Percentiles rank a stretch among this genome's conserved stretches.
Conservation (phyloP, 2,113 vertebrate species). For the Gnathonemus echidnorhynchus region DNA sequence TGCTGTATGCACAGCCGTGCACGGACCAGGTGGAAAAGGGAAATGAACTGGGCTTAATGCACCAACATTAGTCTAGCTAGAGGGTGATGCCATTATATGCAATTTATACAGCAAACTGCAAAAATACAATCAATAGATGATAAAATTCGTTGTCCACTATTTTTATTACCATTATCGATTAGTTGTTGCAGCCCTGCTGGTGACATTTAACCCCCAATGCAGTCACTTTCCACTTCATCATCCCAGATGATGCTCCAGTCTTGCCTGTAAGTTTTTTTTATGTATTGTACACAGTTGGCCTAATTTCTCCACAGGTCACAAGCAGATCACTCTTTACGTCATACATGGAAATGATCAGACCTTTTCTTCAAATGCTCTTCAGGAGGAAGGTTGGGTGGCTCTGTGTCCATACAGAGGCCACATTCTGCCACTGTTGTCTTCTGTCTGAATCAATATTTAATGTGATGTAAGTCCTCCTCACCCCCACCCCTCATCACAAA, state of each 20-base stretch:
- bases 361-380: neutral
- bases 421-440: neutral
- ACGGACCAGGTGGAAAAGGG: neutral
- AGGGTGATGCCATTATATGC: neutral
- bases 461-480: neutral
- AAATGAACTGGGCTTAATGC: neutral
- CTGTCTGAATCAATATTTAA: neutral
- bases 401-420: neutral
- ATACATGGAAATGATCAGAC: neutral
- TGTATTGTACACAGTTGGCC: neutral
- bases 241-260: neutral
- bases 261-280: neutral
- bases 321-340: neutral
- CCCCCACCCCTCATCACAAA: neutral
- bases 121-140: neutral
- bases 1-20: neutral
- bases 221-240: neutral
- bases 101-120: neutral
- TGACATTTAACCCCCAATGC: neutral
- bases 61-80: neutral
- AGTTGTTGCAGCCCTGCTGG: neutral
- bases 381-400: neutral
- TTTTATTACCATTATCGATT: neutral
- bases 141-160: neutral
- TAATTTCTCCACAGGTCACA: neutral